phyloP scores from a whole-genome alignment of 2,113 vertebrate genomes.

The Rhipidura dahli region DNA sequence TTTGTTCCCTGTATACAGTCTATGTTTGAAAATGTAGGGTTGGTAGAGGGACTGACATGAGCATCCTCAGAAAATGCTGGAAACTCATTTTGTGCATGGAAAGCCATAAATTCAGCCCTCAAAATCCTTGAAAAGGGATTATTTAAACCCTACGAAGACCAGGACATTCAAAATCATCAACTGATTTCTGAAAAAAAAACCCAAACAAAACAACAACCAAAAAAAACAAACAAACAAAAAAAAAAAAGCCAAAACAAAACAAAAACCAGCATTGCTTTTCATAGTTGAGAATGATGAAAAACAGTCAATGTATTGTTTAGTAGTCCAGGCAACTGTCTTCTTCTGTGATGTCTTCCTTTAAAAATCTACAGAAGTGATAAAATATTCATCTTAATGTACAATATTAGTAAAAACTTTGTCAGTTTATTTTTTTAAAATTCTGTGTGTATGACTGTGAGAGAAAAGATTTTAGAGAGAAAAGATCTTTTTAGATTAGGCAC shows the following conservation, averaged over 20 bases:
- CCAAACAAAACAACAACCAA: too few species aligned
- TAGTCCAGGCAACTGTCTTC: not conserved
- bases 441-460: not conserved
- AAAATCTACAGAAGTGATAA: not conserved
- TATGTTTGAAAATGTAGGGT: not conserved
- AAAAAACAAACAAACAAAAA: too few species aligned
- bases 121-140: not conserved
- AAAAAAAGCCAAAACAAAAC: too few species aligned
- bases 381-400: not conserved
- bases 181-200: not conserved
- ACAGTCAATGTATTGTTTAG: not conserved
- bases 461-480: not conserved
- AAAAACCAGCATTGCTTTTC: not conserved
- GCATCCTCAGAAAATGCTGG: not conserved
- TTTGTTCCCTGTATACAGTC: not conserved
- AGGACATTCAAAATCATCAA: not conserved
- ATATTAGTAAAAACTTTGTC: not conserved
- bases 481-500: not conserved
- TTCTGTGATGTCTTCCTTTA: not conserved
- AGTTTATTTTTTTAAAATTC: not conserved
- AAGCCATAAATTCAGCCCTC: not conserved
- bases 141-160: not conserved
- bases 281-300: not conserved
- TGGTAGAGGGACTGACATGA: not conserved
- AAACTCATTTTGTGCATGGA: not conserved